Evolutionary conservation across 2,797 vertebrate species (phyloP).

Genomic region (Esox masquinongy): DNA sequence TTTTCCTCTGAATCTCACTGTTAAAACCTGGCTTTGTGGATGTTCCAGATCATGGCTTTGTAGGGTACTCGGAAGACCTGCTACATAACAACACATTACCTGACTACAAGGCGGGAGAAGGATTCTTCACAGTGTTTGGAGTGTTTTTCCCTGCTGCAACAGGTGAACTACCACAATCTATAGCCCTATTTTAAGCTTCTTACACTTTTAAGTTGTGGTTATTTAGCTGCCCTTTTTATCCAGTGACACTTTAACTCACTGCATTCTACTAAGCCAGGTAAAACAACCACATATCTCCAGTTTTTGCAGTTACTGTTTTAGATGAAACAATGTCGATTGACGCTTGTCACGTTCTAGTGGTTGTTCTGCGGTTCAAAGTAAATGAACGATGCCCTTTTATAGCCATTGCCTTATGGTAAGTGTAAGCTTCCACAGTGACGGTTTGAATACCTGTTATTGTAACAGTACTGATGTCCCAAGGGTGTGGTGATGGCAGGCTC

Average conservation of each 20-base stretch:
- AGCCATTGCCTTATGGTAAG: background rate
- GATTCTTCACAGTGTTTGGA: conserved; percentile 95
- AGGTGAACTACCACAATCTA: conserved; percentile 72
- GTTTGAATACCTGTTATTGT: background rate
- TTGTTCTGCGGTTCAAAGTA: background rate
- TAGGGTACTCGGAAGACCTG: conserved; percentile 86
- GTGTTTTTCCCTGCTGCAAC: conserved; percentile 98
- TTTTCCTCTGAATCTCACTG: background rate
- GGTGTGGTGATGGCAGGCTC: background rate
- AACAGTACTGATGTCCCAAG: background rate
- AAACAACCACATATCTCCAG: background rate
- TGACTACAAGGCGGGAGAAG: conserved; percentile 88
- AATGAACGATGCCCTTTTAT: background rate
- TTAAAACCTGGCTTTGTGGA: background rate
- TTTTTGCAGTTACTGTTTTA: background rate
- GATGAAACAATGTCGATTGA: background rate
- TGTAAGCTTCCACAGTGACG: background rate
- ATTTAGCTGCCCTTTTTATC: background rate
- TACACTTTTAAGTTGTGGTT: background rate
- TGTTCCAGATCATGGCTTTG: conserved; percentile 85
- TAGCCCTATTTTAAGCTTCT: background rate
- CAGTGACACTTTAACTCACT: background rate
- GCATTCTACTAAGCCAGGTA: background rate
- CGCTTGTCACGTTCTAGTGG: background rate
- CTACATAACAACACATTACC: conserved; percentile 85